These are phyloP conservation scores for Sminthurinus aureus DNA, from an alignment of 2,888 invertebrate species.

Conservation along the genomic window DNA sequence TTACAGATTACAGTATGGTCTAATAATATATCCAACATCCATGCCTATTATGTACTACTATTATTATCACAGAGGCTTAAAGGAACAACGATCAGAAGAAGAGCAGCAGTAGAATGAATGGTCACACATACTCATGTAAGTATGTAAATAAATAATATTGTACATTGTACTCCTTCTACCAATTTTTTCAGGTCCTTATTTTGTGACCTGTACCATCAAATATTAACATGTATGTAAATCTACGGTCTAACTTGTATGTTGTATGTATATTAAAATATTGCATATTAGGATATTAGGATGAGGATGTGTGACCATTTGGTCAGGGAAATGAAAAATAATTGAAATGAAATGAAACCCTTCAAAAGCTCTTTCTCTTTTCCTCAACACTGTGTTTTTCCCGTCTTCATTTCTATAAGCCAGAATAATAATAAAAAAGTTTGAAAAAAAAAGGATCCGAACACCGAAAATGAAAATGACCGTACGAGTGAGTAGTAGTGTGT, in stretches of 20 bases:
- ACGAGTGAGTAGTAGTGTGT: background rate
- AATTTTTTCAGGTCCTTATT: conserved; percentile 1
- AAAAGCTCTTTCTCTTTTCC: conserved; percentile 9
- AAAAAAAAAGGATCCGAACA: background rate
- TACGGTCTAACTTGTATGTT: background rate
- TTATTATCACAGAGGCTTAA: background rate
- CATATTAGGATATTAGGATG: too few relatives aligned
- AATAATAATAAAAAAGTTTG: background rate
- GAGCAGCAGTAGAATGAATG: background rate
- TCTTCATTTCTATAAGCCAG: background rate
- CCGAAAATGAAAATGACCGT: background rate
- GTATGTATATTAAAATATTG: background rate
- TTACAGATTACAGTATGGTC: too few relatives aligned
- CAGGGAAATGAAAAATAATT: conserved; percentile 22
- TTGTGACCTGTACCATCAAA: background rate
- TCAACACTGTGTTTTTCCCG: background rate
- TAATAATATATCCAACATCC: too few relatives aligned
- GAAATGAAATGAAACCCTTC: conserved; percentile 9
- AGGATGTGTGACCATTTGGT: conserved; percentile 14
- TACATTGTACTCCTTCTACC: background rate
- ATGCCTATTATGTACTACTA: too few relatives aligned
- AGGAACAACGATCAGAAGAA: background rate
- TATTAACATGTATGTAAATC: background rate
- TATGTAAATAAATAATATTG: background rate
- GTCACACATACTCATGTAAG: background rate